Evolutionary conservation across 1,140 invertebrate species (phyloP).

Genomic region (Leptoteleia sp.): DNA sequence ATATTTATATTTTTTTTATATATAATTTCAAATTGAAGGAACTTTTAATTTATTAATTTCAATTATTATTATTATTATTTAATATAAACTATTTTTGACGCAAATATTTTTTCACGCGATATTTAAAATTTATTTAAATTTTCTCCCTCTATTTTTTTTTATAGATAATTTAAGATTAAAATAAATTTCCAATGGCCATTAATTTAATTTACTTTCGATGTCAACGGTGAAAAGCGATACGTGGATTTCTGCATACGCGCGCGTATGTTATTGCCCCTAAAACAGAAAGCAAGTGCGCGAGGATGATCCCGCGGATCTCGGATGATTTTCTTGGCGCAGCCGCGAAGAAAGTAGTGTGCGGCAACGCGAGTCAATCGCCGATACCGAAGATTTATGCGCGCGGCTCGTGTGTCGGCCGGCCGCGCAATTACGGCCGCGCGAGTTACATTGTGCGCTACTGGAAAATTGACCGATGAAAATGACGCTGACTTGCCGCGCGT

Average conservation of each 20-base stretch:
- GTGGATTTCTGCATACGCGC: slow-evolving; percentile 19
- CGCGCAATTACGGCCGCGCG: slow-evolving; percentile 19
- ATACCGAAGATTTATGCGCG: slow-evolving; percentile 36
- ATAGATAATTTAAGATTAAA: neutral
- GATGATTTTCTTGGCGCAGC: slow-evolving; percentile 45
- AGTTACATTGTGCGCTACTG: slow-evolving; percentile 29
- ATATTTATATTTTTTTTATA: too few species aligned
- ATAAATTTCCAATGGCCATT: slow-evolving; percentile 15
- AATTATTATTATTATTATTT: too few species aligned
- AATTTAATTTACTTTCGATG: slow-evolving; percentile 43
- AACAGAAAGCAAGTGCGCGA: slow-evolving; percentile 52
- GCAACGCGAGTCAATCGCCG: slow-evolving; percentile 25
- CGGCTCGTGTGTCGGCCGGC: neutral
- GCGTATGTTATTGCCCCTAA: slow-evolving; percentile 32
- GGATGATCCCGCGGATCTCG: slow-evolving; percentile 38
- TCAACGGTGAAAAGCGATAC: slow-evolving; percentile 38
- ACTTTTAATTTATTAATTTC: too few species aligned
- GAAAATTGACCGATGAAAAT: slow-evolving; percentile 40
- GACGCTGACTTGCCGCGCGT: slow-evolving; percentile 6
- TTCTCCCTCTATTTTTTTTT: too few species aligned
- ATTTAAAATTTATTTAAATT: too few species aligned
- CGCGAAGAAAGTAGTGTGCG: slow-evolving; percentile 50
- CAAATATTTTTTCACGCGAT: too few species aligned
- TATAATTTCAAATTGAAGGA: too few species aligned
- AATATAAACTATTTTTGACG: too few species aligned